These are phyloP conservation scores for Julus scanicus DNA, from an alignment of 2,888 invertebrate species.

Conservation along the genomic window DNA sequence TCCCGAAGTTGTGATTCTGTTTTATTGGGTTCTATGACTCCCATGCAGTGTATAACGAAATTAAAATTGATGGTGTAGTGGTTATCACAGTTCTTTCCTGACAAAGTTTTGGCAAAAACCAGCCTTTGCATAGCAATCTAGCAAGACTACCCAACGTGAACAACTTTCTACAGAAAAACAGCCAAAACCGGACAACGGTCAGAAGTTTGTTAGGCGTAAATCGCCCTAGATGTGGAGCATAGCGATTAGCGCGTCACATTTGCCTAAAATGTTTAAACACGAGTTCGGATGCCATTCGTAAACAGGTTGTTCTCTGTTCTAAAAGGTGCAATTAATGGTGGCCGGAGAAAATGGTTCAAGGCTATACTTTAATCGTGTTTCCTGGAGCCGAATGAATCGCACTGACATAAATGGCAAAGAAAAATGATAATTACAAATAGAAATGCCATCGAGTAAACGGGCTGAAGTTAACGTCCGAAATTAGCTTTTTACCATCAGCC, in stretches of 20 bases:
- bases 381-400: background rate
- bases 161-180: background rate
- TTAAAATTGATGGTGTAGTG: too few species aligned
- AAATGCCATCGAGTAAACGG: background rate
- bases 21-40: too few species aligned
- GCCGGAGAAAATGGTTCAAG: conserved; percentile 10
- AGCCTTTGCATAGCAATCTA: too few species aligned
- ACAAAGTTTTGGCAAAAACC: too few species aligned
- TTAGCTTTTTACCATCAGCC: background rate
- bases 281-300: background rate
- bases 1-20: too few species aligned
- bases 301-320: background rate
- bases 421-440: background rate
- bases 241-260: background rate
- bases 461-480: background rate
- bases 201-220: background rate
- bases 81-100: too few species aligned
- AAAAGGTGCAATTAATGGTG: background rate
- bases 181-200: background rate
- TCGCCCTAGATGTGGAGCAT: background rate
- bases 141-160: background rate
- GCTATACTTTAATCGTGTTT: conserved; percentile 6
- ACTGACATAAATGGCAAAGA: background rate
- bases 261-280: background rate
- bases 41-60: too few species aligned